Base-by-base conservation (phyloP, 2,888 invertebrate genomes). In the Drosophila ustulata region DNA sequence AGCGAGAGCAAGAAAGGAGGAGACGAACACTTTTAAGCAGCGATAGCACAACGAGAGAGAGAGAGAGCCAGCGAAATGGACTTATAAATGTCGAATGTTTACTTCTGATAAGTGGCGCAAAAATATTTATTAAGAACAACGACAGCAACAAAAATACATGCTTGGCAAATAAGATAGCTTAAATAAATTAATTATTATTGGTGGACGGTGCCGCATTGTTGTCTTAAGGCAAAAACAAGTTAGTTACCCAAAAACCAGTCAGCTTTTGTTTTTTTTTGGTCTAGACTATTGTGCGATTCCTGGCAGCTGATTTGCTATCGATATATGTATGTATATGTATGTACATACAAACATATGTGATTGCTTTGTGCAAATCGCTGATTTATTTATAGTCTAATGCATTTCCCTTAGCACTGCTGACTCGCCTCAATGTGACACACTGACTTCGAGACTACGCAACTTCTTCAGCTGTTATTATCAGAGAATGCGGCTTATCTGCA, bases 71-170 rank as follows among this genome's bases (percentile, higher is more conserved):
- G 34, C 26, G 46, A 56, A 23, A 46, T 23, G 43, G 43, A 34
- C 55, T 34, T 59, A 63, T 61, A 58, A 74, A 75, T 71, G 71
- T 74, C 66, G 61, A 71, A 74, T 77, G 61, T 71, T 74, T 77
- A 74, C 63, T 66, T 77, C 49, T 65, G 78, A 80, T 80, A 80
- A 71, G 71, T 76, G 66, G 43, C 50, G 43, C 64, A 71, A 78
- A 64, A 64, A 63, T 47, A 62, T 58, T 43, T 64, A 58, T 58
- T 55, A 49, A 43, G 11, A 34, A 34, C 9, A 11, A 37, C 30
- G 7, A 30, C 30, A 30, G 18, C 18, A 18, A 18, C 18, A 59
- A 66, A 67, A 59, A 47, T 45, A 45, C 67, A 57, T 51, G 30
- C 46, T 68, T 71, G 32, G 58, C 72, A 64, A 72, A 71, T 39